Percentiles rank a stretch among this genome's conserved stretches.
Evolutionary conservation across 2,113 vertebrate species (phyloP).

Genomic region (Dipodomys stephensi): DNA sequence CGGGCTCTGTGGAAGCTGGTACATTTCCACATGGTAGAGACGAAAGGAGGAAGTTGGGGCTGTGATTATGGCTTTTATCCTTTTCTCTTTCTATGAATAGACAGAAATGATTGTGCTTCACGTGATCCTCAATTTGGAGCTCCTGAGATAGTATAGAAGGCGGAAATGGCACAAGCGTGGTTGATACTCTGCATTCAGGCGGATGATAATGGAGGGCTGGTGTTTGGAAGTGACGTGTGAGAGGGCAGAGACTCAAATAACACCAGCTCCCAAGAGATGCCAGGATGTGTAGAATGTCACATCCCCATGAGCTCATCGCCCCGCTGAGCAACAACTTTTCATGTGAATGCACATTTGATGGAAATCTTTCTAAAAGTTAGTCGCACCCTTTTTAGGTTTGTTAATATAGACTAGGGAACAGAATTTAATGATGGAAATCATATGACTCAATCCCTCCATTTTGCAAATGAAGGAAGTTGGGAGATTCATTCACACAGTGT

Average conservation of each 20-base stretch:
- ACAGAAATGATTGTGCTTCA: not conserved
- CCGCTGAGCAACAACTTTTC: not conserved
- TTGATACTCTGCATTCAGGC: not conserved
- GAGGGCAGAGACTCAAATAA: not conserved
- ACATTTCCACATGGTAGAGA: not conserved
- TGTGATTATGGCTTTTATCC: conserved; percentile 23
- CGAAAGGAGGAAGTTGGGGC: not conserved
- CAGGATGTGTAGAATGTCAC: not conserved
- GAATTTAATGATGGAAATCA: not conserved
- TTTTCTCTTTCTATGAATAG: conserved; percentile 1
- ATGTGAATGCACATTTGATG: not conserved
- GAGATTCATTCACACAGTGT: not conserved
- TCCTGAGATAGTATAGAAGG: not conserved
- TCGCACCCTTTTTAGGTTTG: not conserved
- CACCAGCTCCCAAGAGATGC: not conserved
- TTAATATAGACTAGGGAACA: not conserved
- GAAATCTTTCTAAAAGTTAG: not conserved
- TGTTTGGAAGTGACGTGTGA: not conserved
- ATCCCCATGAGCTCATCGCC: not conserved
- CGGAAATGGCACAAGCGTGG: not conserved
- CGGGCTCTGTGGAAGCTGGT: not conserved
- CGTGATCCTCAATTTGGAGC: conserved; percentile 1
- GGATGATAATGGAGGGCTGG: not conserved
- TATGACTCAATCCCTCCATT: not conserved
- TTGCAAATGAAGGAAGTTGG: not conserved